Percentiles rank a stretch among this genome's conserved stretches.
Conservation (phyloP, 2,797 vertebrate genomes). For the Carapus acus region DNA sequence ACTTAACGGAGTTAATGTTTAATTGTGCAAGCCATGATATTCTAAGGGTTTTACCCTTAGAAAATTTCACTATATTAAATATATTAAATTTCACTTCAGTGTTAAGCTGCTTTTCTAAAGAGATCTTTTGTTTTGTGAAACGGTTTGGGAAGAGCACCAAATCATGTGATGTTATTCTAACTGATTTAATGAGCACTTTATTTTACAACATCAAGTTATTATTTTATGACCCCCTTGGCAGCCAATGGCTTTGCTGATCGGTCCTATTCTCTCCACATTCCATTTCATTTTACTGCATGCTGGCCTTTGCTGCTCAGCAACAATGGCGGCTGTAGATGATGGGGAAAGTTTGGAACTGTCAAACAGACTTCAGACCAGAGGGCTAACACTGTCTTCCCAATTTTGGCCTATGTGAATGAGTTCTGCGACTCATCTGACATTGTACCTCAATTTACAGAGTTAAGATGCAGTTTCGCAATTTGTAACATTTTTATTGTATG, state of each 20-base stretch:
- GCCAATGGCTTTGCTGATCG: constrained; percentile 64
- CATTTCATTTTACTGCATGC: constrained; percentile 70
- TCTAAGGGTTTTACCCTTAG: constrained; percentile 32
- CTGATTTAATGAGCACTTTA: constrained; percentile 76
- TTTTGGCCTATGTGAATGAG: constrained; percentile 23
- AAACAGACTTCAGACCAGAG: constrained; percentile 28
- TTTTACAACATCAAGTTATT: constrained; percentile 69
- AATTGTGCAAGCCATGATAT: constrained; percentile 16
- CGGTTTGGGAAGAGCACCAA: constrained; percentile 30
- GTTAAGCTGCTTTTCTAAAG: constrained; percentile 43
- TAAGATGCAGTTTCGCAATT: constrained; percentile 8
- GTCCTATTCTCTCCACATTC: constrained; percentile 68
- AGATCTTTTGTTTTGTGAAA: constrained; percentile 39
- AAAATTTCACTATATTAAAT: constrained; percentile 53
- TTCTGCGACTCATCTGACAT: constrained; percentile 24
- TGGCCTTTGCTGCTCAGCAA: constrained; percentile 64
- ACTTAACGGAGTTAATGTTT: constrained; percentile 52
- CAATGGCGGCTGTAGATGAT: constrained; percentile 47
- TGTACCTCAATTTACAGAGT: constrained; percentile 14
- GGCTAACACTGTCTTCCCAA: constrained; percentile 47
- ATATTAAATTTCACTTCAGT: constrained; percentile 49
- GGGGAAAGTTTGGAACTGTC: constrained; percentile 55
- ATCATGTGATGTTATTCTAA: constrained; percentile 66
- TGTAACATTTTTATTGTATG: neutral
- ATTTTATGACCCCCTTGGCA: constrained; percentile 66